Conservation (phyloP, 2,113 vertebrate species). For the Brienomyrus longianalis region DNA sequence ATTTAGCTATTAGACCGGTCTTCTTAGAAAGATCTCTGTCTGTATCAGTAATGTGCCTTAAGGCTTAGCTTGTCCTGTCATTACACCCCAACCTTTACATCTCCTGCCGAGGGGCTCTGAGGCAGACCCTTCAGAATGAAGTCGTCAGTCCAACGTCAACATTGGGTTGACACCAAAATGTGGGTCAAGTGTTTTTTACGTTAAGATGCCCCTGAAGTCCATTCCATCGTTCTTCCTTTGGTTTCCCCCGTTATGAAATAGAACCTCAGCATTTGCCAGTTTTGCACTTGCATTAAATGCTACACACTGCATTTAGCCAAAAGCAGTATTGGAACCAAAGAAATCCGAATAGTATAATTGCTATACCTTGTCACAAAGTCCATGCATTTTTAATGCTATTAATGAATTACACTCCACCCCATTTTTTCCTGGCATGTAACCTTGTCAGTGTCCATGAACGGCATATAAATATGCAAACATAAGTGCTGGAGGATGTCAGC, state of each 20-base stretch:
- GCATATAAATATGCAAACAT: background rate
- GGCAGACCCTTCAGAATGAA: background rate
- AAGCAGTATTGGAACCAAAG: background rate
- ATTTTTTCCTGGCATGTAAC: background rate
- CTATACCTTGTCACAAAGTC: background rate
- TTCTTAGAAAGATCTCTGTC: background rate
- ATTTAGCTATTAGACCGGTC: background rate
- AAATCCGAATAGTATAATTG: background rate
- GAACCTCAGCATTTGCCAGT: background rate
- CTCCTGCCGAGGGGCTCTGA: background rate
- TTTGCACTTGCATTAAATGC: background rate
- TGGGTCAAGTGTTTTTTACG: background rate
- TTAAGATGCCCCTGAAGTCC: background rate
- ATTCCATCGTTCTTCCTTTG: background rate
- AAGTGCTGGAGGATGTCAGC: background rate
- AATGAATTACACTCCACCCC: background rate
- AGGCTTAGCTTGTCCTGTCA: background rate
- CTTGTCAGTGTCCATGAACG: background rate
- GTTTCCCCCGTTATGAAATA: background rate
- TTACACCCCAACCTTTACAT: background rate
- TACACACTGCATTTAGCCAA: background rate
- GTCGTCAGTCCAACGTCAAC: background rate
- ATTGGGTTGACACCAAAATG: background rate
- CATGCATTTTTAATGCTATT: background rate
- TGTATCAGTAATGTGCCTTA: background rate